phyloP scores from a whole-genome alignment of 2,888 invertebrate genomes.

The Drosophila koepferae region DNA sequence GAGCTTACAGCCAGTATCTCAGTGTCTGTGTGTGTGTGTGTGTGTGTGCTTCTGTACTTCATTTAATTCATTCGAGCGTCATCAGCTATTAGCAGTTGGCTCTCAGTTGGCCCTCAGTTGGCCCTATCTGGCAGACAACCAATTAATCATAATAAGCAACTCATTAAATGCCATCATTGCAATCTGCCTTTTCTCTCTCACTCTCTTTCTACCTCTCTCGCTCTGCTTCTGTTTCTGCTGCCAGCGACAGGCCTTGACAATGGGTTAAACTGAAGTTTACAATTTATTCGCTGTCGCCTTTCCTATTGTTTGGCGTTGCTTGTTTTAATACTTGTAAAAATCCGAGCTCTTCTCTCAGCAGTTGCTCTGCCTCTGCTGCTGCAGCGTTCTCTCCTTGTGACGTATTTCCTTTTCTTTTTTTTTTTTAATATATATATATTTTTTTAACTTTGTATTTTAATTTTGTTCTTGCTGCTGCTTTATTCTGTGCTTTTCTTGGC shows the following conservation, averaged over 20 bases:
- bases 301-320: conserved; percentile 40
- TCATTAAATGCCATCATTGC: conserved; percentile 61
- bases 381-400: neutral
- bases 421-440: too few relatives aligned
- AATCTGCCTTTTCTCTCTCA: conserved; percentile 33
- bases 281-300: conserved; percentile 50
- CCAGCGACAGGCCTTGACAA: conserved; percentile 15
- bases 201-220: neutral
- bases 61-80: conserved; percentile 32
- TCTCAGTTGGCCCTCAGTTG: neutral
- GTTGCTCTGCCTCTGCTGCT: neutral
- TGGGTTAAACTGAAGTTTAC: conserved; percentile 37
- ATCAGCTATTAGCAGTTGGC: conserved; percentile 17
- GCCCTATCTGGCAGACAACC: conserved; percentile 23
- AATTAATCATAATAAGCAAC: conserved; percentile 63
- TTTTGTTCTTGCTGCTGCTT: neutral
- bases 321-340: conserved; percentile 38
- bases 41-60: conserved; percentile 14
- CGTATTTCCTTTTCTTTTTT: neutral
- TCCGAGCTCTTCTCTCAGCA: conserved; percentile 1
- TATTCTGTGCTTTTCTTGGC: conserved; percentile 10
- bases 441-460: neutral
- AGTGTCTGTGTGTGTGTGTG: neutral
- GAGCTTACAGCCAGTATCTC: neutral
- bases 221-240: neutral